These are phyloP conservation scores for Dasypogon diadema DNA, from an alignment of 2,888 invertebrate species.

Conservation along the genomic window DNA sequence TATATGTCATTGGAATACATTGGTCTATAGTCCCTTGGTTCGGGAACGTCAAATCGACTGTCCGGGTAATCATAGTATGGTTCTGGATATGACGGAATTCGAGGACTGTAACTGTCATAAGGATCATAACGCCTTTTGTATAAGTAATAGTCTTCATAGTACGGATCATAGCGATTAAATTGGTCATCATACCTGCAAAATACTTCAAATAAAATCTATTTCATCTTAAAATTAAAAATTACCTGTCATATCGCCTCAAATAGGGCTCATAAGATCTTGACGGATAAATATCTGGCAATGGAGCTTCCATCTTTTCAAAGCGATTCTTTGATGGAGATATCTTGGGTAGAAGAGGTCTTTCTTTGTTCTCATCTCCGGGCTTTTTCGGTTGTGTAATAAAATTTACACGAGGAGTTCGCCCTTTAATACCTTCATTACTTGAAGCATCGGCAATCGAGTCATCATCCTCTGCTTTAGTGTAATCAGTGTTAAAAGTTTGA, in stretches of 20 bases:
- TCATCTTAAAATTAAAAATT: conserved; percentile 46
- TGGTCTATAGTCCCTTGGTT: conserved; percentile 63
- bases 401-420: conserved; percentile 75
- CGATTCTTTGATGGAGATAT: conserved; percentile 23
- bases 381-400: conserved; percentile 75
- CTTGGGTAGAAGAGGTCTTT: conserved; percentile 58
- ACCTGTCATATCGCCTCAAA: conserved; percentile 67
- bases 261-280: conserved; percentile 67
- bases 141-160: conserved; percentile 65
- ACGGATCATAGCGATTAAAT: conserved; percentile 65
- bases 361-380: conserved; percentile 55
- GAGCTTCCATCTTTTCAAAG: conserved; percentile 57
- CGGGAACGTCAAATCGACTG: conserved; percentile 65
- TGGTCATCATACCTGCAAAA: conserved; percentile 65
- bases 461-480: conserved; percentile 62
- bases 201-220: neutral
- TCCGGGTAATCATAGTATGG: conserved; percentile 67
- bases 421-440: conserved; percentile 71
- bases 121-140: conserved; percentile 66
- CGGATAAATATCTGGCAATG: conserved; percentile 63
- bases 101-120: conserved; percentile 66
- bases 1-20: conserved; percentile 64
- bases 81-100: conserved; percentile 65
- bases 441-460: conserved; percentile 71
- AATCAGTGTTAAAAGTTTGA: conserved; percentile 70